phyloP scores from a whole-genome alignment of 53 echinoderm and acorn worm species.

The Luidia sarsii region DNA sequence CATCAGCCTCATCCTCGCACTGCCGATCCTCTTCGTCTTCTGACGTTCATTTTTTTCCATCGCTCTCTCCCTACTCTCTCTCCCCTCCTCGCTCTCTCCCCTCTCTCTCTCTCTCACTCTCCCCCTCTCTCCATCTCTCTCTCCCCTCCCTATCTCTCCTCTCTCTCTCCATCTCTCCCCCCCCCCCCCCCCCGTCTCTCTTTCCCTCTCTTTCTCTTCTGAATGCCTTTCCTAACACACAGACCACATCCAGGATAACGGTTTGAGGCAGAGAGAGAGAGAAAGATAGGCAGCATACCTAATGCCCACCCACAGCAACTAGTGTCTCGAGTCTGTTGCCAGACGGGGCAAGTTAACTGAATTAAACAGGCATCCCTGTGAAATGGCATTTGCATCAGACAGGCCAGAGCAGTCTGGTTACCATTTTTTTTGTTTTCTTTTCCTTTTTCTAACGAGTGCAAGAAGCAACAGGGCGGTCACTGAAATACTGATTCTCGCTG shows the following conservation, averaged over 20 bases:
- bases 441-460: background rate
- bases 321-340: conserved; percentile 5
- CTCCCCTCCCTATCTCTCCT: background rate
- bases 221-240: conserved; percentile 5
- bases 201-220: too few species aligned
- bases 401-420: background rate
- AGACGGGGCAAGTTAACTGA: background rate
- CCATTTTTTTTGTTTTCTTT: background rate
- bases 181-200: background rate
- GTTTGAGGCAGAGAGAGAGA: too few species aligned
- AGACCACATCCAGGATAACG: background rate
- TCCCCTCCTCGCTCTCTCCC: too few species aligned
- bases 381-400: too few species aligned
- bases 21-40: background rate
- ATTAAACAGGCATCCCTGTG: background rate
- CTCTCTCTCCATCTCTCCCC: background rate
- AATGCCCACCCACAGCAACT: conserved; percentile 23
- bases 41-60: background rate
- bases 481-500: too few species aligned
- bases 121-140: too few species aligned
- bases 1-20: conserved; percentile 28
- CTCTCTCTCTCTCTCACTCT: too few species aligned
- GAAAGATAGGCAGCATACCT: background rate
- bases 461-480: too few species aligned
- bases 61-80: too few species aligned